Conservation (phyloP, 2,888 invertebrate species). For the Lepidocyrtoides sp. region DNA sequence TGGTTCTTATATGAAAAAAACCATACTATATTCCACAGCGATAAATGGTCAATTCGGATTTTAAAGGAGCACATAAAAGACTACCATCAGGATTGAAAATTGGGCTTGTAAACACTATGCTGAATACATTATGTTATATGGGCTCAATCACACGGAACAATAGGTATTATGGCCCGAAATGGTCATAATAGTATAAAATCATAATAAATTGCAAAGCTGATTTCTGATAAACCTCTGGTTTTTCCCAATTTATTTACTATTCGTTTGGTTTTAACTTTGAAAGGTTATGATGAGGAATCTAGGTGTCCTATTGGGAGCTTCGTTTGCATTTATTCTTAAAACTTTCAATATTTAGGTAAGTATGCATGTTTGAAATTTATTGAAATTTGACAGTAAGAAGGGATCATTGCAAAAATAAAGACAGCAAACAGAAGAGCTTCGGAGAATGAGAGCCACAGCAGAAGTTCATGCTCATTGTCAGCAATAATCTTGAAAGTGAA, state of each 20-base stretch:
- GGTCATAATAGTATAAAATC: not conserved
- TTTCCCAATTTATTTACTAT: not conserved
- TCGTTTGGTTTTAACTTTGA: too few species aligned
- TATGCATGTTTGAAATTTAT: not conserved
- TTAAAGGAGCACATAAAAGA: too few species aligned
- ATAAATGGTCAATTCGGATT: too few species aligned
- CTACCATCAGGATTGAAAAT: not conserved
- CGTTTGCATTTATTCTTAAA: too few species aligned
- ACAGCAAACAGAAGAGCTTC: not conserved
- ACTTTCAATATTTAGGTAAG: too few species aligned
- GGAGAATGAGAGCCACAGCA: not conserved
- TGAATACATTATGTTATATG: not conserved
- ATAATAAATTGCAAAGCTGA: constrained; percentile 4
- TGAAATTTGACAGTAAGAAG: not conserved
- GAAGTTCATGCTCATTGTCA: not conserved
- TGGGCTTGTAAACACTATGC: not conserved
- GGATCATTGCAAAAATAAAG: not conserved
- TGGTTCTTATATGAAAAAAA: not conserved
- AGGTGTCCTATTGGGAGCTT: too few species aligned
- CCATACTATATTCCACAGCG: not conserved
- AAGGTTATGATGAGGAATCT: too few species aligned
- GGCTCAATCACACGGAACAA: not conserved
- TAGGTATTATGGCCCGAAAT: not conserved
- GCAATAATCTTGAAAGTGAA: too few species aligned
- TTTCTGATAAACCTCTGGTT: not conserved